These are phyloP conservation scores for Ophiothrix spiculata DNA, from an alignment of 35 echinoderm and acorn worm species.

Conservation along the genomic window DNA sequence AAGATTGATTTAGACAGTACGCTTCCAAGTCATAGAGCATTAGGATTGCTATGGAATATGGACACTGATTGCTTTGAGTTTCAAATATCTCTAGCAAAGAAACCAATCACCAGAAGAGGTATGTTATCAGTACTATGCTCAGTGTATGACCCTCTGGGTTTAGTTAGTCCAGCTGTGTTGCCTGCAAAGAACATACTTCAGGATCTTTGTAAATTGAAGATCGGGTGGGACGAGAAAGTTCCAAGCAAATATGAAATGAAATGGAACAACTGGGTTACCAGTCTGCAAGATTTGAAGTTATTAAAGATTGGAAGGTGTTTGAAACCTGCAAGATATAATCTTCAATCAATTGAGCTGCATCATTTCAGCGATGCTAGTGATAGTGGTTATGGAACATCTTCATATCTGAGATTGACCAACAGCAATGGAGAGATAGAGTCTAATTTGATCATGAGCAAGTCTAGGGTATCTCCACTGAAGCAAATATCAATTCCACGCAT, in stretches of 20 bases:
- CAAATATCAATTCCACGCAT: conserved; percentile 42
- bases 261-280: conserved; percentile 55
- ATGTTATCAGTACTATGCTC: conserved; percentile 13
- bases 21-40: conserved; percentile 26
- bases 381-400: conserved; percentile 38
- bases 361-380: conserved; percentile 62
- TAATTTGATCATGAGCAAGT: conserved; percentile 7
- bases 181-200: conserved; percentile 42
- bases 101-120: conserved; percentile 2
- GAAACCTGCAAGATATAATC: conserved; percentile 29
- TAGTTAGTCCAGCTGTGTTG: conserved; percentile 53
- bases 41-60: conserved; percentile 37
- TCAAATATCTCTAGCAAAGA: background rate
- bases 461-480: conserved; percentile 48
- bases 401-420: conserved; percentile 50
- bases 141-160: conserved; percentile 55
- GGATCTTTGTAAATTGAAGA: conserved; percentile 46
- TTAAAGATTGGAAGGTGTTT: conserved; percentile 48
- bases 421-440: conserved; percentile 16
- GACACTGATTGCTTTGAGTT: conserved; percentile 25
- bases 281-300: conserved; percentile 19
- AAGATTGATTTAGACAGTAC: background rate
- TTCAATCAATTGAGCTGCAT: conserved; percentile 38
- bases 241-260: conserved; percentile 4
- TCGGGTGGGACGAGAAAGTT: conserved; percentile 53